Evolutionary conservation across 1,140 invertebrate species (phyloP), one percentile per base, ranked within the genome.

Genomic region (Cecropterus lyciades): DNA sequence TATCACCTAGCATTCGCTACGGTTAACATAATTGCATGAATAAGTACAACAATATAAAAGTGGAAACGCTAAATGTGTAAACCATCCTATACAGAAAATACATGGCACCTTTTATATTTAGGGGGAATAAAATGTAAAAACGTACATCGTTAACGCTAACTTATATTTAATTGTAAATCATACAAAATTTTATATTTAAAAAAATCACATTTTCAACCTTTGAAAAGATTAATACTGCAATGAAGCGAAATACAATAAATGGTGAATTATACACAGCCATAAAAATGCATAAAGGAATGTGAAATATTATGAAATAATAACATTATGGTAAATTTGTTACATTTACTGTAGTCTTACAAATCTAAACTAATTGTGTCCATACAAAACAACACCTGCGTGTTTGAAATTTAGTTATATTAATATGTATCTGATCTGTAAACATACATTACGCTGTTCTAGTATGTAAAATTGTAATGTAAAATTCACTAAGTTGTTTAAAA

Each of bases 41-140:
- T 27, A 60, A 46, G 33, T 57, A 60, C 57, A 60, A 40, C 13
- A 60, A 48, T 42, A 43, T 48, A 45, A 13, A 30, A 42, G 30
- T 52, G 8, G 42, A 64, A 64, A 52, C 24, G 30, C 30, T 53
- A 37, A 53, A 53, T 53, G 27, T 13, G 40, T n/a, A 33, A 53
- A 53, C 51, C 14, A 17, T 52, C 15, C 14, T 53, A 37, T 37
- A 53, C 51, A 53, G n/a, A 53, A 49, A 64, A 64, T 52, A 64
- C 60, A 64, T 64, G 60, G 60, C 60, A 49, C 62, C 52, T 24
- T 17, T 53, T 14, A 16, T 43, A 64, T 27, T 27, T 64, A 64
- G 62, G 62, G 62, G 62, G 62, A 64, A 64, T 52, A 64, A 24
- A 49, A 53, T 53, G 51, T 64, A 16, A n/a, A 53, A 53, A 64